These are phyloP conservation scores for Lasiommata megera DNA, from an alignment of 2,888 invertebrate genomes.

Conservation along the genomic window DNA sequence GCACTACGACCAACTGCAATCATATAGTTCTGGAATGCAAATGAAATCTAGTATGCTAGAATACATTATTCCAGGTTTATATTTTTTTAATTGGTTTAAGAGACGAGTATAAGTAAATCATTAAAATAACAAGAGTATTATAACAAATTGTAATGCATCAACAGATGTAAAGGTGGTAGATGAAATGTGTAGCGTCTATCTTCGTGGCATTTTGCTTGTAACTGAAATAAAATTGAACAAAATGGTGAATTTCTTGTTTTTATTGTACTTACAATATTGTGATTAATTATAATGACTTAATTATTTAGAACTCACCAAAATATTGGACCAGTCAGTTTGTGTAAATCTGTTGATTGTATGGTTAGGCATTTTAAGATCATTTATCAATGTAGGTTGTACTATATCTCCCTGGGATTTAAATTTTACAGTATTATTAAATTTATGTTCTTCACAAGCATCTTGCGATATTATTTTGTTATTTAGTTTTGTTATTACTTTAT, in stretches of 20 bases:
- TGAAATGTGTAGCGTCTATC: conserved; percentile 60
- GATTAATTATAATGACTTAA: background rate
- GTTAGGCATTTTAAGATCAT: background rate
- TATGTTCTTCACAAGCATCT: conserved; percentile 6
- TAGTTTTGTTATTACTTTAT: background rate
- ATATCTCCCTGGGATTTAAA: background rate
- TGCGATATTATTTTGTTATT: conserved; percentile 18
- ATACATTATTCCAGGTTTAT: conserved; percentile 15
- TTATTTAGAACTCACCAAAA: conserved; percentile 48
- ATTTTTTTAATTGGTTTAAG: background rate
- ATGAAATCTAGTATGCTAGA: background rate
- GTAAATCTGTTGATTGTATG: conserved; percentile 36
- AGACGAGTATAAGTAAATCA: background rate
- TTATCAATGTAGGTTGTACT: background rate
- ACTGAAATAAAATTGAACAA: conserved; percentile 43
- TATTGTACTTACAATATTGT: background rate
- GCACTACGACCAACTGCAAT: conserved; percentile 39
- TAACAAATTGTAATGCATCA: conserved; percentile 44
- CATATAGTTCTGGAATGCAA: conserved; percentile 14
- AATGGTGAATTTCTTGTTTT: background rate
- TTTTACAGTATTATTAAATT: background rate
- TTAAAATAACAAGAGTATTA: conserved; percentile 13
- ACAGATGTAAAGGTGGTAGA: conserved; percentile 51
- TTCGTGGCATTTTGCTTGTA: conserved; percentile 52
- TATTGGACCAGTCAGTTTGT: conserved; percentile 58